Conservation (phyloP, 2,113 vertebrate genomes). For the Chaetodon auriga region DNA sequence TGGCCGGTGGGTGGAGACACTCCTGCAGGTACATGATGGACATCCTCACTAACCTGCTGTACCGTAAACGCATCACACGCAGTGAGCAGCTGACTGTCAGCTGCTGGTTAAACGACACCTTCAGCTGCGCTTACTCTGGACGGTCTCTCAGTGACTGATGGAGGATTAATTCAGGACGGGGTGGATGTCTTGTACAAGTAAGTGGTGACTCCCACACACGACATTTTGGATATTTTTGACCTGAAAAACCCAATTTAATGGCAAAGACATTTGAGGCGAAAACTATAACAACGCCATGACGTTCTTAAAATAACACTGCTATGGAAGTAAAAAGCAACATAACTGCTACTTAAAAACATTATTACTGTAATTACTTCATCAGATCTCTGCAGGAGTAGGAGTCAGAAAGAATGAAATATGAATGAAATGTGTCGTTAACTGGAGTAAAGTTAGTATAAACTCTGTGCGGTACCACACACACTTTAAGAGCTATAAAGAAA, state of each 20-base stretch:
- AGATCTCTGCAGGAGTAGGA: no score
- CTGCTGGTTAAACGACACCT: not conserved
- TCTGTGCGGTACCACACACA: no score
- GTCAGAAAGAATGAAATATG: no score
- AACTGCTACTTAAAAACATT: no score
- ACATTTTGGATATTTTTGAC: not conserved
- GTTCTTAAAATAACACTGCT: not conserved
- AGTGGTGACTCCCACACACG: not conserved
- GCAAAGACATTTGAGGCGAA: not conserved
- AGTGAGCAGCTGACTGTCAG: not conserved
- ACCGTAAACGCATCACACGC: no score
- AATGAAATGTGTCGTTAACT: no score
- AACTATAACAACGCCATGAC: no score
- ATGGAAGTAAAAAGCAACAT: not conserved
- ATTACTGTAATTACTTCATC: no score
- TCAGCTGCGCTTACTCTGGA: not conserved
- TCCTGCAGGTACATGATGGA: not conserved
- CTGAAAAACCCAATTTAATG: not conserved
- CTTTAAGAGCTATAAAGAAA: no score
- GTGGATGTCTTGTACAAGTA: not conserved
- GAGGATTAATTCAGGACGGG: not conserved
- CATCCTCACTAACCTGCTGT: no score
- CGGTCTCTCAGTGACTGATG: not conserved
- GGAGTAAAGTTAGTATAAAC: no score
- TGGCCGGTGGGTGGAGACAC: constrained; percentile 38